Conservation (phyloP, 2,797 vertebrate species). For the Telmatherina bonti region DNA sequence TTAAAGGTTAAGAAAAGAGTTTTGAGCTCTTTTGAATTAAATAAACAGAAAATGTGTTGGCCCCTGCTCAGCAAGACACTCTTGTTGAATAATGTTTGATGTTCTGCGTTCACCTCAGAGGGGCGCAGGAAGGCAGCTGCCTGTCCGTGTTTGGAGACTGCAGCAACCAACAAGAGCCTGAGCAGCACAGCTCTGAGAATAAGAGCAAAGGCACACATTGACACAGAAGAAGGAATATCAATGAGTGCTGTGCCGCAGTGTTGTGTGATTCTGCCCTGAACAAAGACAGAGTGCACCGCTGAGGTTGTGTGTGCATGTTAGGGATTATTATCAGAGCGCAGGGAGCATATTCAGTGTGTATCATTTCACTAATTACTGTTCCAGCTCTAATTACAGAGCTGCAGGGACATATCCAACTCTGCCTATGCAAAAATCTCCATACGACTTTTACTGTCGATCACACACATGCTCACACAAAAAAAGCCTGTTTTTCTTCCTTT, state of each 20-base stretch:
- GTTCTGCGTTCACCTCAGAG: constrained; percentile 51
- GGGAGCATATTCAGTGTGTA: constrained; percentile 68
- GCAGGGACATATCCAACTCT: constrained; percentile 59
- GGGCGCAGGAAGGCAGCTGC: constrained; percentile 1
- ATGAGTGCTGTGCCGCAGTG: constrained; percentile 68
- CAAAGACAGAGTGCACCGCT: constrained; percentile 37
- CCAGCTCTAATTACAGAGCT: constrained; percentile 72
- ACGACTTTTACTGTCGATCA: constrained; percentile 59
- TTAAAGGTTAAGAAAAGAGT: constrained; percentile 16
- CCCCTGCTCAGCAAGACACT: constrained; percentile 27
- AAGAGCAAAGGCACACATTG: constrained; percentile 72
- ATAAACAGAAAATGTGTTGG: constrained; percentile 37
- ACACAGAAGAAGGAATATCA: constrained; percentile 75
- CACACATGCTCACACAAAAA: constrained; percentile 24
- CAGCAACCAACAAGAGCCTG: constrained; percentile 34
- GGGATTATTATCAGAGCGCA: constrained; percentile 63
- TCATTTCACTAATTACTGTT: constrained; percentile 76
- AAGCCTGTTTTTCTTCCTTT: constrained; percentile 40
- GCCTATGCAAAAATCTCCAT: constrained; percentile 51
- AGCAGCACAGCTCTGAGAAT: constrained; percentile 56
- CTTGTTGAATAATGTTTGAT: constrained; percentile 55
- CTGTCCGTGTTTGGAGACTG: constrained; percentile 44
- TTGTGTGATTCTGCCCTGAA: constrained; percentile 59
- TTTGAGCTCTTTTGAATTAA: constrained; percentile 32
- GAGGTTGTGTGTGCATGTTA: constrained; percentile 25